These are phyloP conservation scores for Agrochola circellaris DNA, from an alignment of 2,888 invertebrate genomes.

Conservation along the genomic window DNA sequence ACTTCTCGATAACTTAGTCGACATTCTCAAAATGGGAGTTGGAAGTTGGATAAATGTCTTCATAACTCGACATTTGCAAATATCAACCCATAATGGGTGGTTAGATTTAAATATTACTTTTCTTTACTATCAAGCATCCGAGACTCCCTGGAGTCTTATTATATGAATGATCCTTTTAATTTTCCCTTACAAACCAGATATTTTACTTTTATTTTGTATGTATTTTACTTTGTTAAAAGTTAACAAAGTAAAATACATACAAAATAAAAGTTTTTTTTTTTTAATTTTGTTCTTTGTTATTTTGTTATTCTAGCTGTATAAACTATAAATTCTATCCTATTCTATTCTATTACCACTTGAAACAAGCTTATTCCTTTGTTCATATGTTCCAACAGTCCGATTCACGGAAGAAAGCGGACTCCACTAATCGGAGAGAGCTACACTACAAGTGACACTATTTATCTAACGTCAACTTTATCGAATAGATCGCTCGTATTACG, in stretches of 20 bases:
- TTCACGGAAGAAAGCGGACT: slow-evolving; percentile 69
- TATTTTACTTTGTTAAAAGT: no score
- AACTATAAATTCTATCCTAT: background rate
- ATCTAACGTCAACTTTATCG: slow-evolving; percentile 59
- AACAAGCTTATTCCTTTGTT: background rate
- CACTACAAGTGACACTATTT: slow-evolving; percentile 64
- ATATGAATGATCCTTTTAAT: background rate
- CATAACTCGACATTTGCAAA: background rate
- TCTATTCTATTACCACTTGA: background rate
- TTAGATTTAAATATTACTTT: background rate
- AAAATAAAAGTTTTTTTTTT: no score
- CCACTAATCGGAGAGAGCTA: slow-evolving; percentile 64
- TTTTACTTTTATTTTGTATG: background rate
- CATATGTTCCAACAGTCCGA: slow-evolving; percentile 20
- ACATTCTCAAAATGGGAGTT: background rate
- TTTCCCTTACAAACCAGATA: background rate
- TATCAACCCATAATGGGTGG: no score
- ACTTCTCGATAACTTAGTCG: background rate
- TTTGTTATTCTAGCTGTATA: background rate
- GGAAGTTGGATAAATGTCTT: background rate
- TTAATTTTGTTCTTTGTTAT: background rate
- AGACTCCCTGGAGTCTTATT: background rate
- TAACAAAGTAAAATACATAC: no score
- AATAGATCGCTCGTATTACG: slow-evolving; percentile 54
- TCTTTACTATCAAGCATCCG: no score